These are phyloP conservation scores for Triplophysa tibetana DNA, from an alignment of 2,113 vertebrate species.

Conservation along the genomic window DNA sequence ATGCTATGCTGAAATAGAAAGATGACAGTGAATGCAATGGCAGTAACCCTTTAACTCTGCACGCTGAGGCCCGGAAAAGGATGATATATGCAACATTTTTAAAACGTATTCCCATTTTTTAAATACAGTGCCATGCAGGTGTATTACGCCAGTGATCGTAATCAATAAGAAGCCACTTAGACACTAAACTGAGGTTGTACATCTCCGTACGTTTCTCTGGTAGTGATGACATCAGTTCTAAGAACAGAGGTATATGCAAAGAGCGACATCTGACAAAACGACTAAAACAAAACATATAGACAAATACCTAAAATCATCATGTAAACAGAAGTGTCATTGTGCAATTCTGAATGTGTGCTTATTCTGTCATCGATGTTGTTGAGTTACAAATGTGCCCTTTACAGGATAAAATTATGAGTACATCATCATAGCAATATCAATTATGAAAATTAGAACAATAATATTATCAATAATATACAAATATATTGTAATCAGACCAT, in stretches of 20 bases:
- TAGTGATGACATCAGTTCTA: conserved; percentile 50
- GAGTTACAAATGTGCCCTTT: conserved; percentile 76
- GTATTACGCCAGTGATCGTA: conserved; percentile 29
- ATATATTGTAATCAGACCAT: conserved; percentile 66
- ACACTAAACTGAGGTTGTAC: conserved; percentile 38
- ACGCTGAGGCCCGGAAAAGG: neutral
- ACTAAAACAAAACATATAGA: conserved; percentile 60
- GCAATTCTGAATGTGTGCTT: conserved; percentile 76
- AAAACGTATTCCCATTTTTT: conserved; percentile 21
- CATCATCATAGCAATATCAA: conserved; percentile 68
- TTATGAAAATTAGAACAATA: conserved; percentile 71
- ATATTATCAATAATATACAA: conserved; percentile 69
- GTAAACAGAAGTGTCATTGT: conserved; percentile 77
- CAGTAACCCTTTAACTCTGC: conserved; percentile 13
- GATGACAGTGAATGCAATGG: conserved; percentile 39
- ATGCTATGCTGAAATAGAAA: conserved; percentile 14
- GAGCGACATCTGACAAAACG: conserved; percentile 56
- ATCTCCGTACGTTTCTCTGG: conserved; percentile 38
- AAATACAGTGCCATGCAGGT: conserved; percentile 42
- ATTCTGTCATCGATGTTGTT: conserved; percentile 69
- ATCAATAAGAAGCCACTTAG: conserved; percentile 9
- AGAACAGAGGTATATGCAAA: conserved; percentile 58
- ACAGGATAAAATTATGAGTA: conserved; percentile 70
- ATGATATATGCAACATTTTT: neutral
- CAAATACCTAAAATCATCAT: conserved; percentile 68